A percentile compares a stretch with the other conserved stretches of the same genome.
Conservation (phyloP, 2,797 vertebrate genomes). For the Pelochelys cantorii region DNA sequence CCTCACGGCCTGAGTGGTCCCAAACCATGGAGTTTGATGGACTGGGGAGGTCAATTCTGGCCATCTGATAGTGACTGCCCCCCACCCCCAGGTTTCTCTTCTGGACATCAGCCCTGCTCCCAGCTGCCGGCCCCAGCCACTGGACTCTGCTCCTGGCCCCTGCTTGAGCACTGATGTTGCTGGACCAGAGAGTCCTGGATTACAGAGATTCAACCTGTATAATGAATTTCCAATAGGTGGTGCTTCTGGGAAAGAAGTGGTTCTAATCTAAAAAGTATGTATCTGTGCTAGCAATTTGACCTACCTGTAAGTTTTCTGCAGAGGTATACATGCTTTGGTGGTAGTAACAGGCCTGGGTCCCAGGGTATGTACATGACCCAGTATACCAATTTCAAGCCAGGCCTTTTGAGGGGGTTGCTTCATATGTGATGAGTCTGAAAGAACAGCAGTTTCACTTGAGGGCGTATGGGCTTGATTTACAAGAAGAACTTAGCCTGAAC, state of each 20-base stretch:
- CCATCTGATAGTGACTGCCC: too few species aligned
- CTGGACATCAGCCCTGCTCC: too few species aligned
- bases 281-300: background rate
- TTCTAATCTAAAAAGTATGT: background rate
- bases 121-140: too few species aligned
- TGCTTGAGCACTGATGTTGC: too few species aligned
- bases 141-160: too few species aligned
- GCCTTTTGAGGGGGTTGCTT: background rate
- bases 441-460: background rate
- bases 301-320: background rate
- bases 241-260: background rate
- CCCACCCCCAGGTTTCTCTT: too few species aligned
- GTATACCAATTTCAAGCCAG: too few species aligned
- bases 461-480: background rate
- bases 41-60: too few species aligned
- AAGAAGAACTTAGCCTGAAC: background rate
- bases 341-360: background rate
- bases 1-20: too few species aligned
- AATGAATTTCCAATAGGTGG: background rate
- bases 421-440: background rate
- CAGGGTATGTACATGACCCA: background rate
- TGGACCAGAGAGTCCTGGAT: too few species aligned
- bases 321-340: accelerated
- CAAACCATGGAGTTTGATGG: too few species aligned
- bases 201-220: background rate